Base-by-base conservation (phyloP, 2,113 vertebrate genomes). In the Erythrocercus mccallii region DNA sequence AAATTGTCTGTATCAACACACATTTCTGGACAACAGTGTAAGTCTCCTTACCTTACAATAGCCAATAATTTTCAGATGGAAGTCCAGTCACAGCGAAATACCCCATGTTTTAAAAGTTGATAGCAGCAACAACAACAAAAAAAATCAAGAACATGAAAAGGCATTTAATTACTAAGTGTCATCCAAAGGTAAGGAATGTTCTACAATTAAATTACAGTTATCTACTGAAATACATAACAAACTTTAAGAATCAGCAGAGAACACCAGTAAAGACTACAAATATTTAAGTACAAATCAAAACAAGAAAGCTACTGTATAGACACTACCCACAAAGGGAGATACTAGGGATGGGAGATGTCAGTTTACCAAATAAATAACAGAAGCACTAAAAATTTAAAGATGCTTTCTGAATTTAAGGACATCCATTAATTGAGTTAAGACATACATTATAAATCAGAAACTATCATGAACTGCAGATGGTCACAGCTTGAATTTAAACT, bases 1-100 rank as follows among this genome's bases (percentile, higher is more conserved):
- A 95, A 97, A 95, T 57, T 81, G 38, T 94, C 91, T 90, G 84
- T 57, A 94, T 93, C 96, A 94, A 90, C 69, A 95, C 92, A 96
- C 91, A 96, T 88, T 93, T 98, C 94, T 92, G 97, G 97, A 97
- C 96, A 97, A 97, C 94, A 98, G 97, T 98, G 96, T 98, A 98
- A 98, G 99, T 98, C 99, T 99, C 98, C 99, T 99, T 99, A 99
- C 99, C 99, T 99, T 99, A 99, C 99, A 94, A 98, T 97, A 99
- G 99, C 99, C 99, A 99, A 97, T 95, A 92, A 97, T 98, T 98
- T 98, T 98, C 98, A 98, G 95, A 95, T 86, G 91, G 76, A 84
- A 93, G 94, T 78, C 91, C 14, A 65, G 93, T 45, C 95, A 95
- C 70, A 94, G 50, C 23, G 65, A 97, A 95, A 93, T 58, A 82